A percentile compares a stretch with the other conserved stretches of the same genome.
phyloP scores from a whole-genome alignment of 2,888 invertebrate species.

The Drosophila yooni region DNA sequence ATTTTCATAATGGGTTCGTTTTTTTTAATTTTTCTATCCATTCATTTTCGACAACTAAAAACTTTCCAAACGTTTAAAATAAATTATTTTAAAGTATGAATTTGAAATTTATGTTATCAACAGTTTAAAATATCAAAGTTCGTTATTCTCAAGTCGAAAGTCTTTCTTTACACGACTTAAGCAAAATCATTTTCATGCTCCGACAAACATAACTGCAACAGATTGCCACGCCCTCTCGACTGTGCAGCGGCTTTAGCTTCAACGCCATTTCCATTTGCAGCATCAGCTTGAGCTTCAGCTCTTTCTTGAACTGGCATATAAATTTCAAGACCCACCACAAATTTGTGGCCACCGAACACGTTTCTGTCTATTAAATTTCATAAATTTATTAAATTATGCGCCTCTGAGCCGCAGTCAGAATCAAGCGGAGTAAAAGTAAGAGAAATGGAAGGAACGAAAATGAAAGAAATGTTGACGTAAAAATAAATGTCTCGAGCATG shows the following conservation, averaged over 20 bases:
- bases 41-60: background rate
- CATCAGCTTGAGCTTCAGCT: slow-evolving; percentile 4
- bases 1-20: background rate
- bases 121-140: slow-evolving; percentile 8
- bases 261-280: slow-evolving; percentile 12
- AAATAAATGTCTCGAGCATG: slow-evolving; percentile 41
- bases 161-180: slow-evolving; percentile 33
- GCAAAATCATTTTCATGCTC: slow-evolving; percentile 55
- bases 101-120: background rate
- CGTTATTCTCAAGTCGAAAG: background rate
- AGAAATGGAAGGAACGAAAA: slow-evolving; percentile 45
- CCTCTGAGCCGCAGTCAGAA: slow-evolving; percentile 31
- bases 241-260: background rate
- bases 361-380: slow-evolving; percentile 79
- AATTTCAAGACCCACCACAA: slow-evolving; percentile 72
- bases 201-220: slow-evolving; percentile 46
- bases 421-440: slow-evolving; percentile 45
- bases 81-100: background rate
- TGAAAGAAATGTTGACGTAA: slow-evolving; percentile 46
- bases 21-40: background rate
- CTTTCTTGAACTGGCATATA: slow-evolving; percentile 54
- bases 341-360: slow-evolving; percentile 78
- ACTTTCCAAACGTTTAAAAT: background rate
- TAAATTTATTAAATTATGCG: slow-evolving; percentile 78
- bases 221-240: slow-evolving; percentile 65